A percentile compares a stretch with the other conserved stretches of the same genome.
phyloP scores from a whole-genome alignment of 1,140 invertebrate species.

The Nomia melanderi region DNA sequence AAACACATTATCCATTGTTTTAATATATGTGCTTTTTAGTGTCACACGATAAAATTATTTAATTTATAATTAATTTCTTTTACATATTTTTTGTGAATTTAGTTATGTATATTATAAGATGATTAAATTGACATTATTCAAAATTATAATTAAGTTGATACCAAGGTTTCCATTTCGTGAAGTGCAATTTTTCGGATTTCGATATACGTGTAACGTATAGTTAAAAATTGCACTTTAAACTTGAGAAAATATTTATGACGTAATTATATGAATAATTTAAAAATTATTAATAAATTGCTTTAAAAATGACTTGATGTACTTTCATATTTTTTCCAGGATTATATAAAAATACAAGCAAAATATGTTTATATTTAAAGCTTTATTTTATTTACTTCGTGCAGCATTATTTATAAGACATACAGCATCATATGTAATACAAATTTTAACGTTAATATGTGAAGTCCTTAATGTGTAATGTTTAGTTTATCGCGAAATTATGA shows the following conservation, averaged over 20 bases:
- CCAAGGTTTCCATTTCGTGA: neutral
- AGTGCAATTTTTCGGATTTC: neutral
- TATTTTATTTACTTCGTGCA: conserved; percentile 42
- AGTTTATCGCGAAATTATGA: conserved; percentile 14
- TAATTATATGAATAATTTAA: neutral
- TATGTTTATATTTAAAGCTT: conserved; percentile 40
- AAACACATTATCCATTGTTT: conserved; percentile 1
- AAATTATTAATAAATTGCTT: conserved; percentile 1
- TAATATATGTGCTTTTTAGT: conserved; percentile 28
- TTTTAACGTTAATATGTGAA: conserved; percentile 22
- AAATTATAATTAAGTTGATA: conserved; percentile 5
- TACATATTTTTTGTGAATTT: conserved; percentile 8
- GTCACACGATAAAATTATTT: conserved; percentile 20
- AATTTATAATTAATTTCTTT: conserved; percentile 19
- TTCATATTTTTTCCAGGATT: conserved; percentile 1
- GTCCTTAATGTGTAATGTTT: conserved; percentile 23
- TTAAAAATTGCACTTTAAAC: conserved; percentile 24
- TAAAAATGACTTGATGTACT: neutral
- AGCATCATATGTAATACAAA: conserved; percentile 34
- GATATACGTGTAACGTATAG: neutral
- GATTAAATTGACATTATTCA: conserved; percentile 12
- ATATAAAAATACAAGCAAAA: conserved; percentile 4
- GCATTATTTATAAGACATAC: conserved; percentile 27
- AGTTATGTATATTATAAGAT: conserved; percentile 5
- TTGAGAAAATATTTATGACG: neutral